These are phyloP conservation scores for Brenthis hecate DNA, from an alignment of 2,888 invertebrate genomes.

Conservation along the genomic window DNA sequence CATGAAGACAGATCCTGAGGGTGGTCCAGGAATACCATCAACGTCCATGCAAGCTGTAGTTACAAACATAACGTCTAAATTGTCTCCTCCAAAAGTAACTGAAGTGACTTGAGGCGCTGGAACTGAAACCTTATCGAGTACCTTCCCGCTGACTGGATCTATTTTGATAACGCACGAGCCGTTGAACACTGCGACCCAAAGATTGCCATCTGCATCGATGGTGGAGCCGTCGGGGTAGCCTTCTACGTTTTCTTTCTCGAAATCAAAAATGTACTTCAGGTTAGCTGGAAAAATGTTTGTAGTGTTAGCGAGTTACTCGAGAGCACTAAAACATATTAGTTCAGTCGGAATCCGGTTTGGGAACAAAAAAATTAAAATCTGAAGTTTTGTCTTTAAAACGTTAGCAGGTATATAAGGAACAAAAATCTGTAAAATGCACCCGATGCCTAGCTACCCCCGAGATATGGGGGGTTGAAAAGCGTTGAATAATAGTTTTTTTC, in stretches of 20 bases:
- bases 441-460: too few relatives aligned
- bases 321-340: too few relatives aligned
- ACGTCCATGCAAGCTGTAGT: conserved; percentile 78
- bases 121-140: conserved; percentile 82
- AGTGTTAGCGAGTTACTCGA: too few relatives aligned
- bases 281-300: conserved; percentile 1
- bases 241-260: conserved; percentile 64
- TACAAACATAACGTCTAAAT: conserved; percentile 86
- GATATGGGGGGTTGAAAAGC: too few relatives aligned
- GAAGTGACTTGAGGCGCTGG: conserved; percentile 86
- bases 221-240: conserved; percentile 87
- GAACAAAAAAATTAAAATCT: too few relatives aligned
- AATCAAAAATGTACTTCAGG: conserved; percentile 74
- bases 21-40: conserved; percentile 63
- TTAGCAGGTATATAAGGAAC: too few relatives aligned
- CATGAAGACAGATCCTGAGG: conserved; percentile 84
- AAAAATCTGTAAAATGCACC: too few relatives aligned
- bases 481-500: too few relatives aligned
- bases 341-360: too few relatives aligned
- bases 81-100: conserved; percentile 87
- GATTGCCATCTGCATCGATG: conserved; percentile 87
- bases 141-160: conserved; percentile 78
- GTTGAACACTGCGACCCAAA: conserved; percentile 88
- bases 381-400: too few relatives aligned
- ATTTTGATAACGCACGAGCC: conserved; percentile 82